phyloP scores from a whole-genome alignment of 2,113 vertebrate genomes.

The Microcebus jonahi region DNA sequence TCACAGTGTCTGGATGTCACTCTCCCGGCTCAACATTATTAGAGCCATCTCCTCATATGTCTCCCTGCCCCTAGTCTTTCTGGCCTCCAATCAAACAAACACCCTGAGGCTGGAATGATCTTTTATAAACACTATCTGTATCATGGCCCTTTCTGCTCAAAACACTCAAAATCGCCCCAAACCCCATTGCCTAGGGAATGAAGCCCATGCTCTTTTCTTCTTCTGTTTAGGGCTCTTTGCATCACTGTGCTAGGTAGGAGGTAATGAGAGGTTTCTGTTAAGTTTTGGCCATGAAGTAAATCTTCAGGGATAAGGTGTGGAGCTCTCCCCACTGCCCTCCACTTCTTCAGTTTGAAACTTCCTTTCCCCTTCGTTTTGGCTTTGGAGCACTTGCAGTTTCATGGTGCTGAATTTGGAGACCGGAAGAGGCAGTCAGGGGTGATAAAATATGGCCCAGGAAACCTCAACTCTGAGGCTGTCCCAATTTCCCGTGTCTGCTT shows the following conservation, averaged over 20 bases:
- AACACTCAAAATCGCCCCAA: not conserved
- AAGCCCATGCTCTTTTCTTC: not conserved
- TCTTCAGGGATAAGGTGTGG: not conserved
- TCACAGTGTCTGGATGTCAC: not conserved
- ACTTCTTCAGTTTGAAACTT: constrained; percentile 48
- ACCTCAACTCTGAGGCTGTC: constrained; percentile 42
- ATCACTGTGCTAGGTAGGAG: not conserved
- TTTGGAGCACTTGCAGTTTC: constrained; percentile 33
- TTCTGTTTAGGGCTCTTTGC: not conserved
- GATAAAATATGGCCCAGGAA: constrained; percentile 73
- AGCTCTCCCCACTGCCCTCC: not conserved
- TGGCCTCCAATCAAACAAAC: not conserved
- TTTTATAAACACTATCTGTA: not conserved
- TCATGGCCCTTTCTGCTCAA: not conserved
- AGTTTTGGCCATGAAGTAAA: not conserved
- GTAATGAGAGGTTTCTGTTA: not conserved
- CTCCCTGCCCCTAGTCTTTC: not conserved
- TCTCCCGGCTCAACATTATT: not conserved
- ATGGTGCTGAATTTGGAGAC: constrained; percentile 60
- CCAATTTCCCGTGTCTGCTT: constrained; percentile 45
- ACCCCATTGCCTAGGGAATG: not conserved
- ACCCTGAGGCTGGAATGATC: not conserved
- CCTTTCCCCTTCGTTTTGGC: constrained; percentile 41
- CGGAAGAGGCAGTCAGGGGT: constrained; percentile 47
- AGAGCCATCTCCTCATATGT: not conserved